A percentile compares a stretch with the other conserved stretches of the same genome.
Conservation (phyloP, 2,888 invertebrate species). For the Lithophane socia region DNA sequence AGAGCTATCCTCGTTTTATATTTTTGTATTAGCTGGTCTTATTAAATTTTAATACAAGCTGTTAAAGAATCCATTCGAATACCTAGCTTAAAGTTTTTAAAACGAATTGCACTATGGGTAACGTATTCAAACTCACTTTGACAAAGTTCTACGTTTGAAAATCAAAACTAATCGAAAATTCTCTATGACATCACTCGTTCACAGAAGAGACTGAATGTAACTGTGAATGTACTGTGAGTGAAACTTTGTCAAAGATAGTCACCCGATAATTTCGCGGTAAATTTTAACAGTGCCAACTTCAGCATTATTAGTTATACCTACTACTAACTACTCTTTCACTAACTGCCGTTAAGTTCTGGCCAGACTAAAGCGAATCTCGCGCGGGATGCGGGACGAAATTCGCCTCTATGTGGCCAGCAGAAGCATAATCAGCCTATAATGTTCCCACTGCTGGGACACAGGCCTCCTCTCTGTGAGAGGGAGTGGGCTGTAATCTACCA, state of each 20-base stretch:
- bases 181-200: conserved; percentile 26
- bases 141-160: conserved; percentile 45
- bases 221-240: neutral
- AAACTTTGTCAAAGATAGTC: conserved; percentile 23
- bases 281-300: neutral
- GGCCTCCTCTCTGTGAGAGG: no score
- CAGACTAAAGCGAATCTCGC: neutral
- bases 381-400: neutral
- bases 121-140: conserved; percentile 41
- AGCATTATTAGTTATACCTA: no score
- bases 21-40: conserved; percentile 6
- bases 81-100: conserved; percentile 8
- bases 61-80: neutral
- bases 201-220: conserved; percentile 6
- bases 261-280: neutral
- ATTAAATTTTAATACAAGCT: neutral
- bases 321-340: neutral
- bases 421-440: no score
- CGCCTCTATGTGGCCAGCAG: neutral
- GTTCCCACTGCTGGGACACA: no score
- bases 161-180: conserved; percentile 56
- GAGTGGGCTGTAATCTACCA: no score
- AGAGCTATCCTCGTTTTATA: neutral
- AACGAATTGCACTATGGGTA: conserved; percentile 7
- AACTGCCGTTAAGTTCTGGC: neutral